Percentiles rank a stretch among this genome's conserved stretches.
Conservation (phyloP, 2,113 vertebrate genomes). For the Suncus etruscus region DNA sequence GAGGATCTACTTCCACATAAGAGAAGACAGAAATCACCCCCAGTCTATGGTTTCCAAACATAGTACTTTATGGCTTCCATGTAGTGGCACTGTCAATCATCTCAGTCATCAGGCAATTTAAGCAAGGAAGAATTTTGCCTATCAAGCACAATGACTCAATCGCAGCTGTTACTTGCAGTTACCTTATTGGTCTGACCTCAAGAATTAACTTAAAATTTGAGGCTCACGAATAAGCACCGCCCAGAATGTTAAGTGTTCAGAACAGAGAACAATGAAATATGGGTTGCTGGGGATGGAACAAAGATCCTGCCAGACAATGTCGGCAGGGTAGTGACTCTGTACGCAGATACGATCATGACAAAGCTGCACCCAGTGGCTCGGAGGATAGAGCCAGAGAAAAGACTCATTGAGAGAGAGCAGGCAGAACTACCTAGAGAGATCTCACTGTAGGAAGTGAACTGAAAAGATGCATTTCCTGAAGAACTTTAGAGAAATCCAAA, state of each 20-base stretch:
- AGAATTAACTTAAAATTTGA: constrained; percentile 37
- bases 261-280: constrained; percentile 16
- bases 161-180: constrained; percentile 5
- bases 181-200: neutral
- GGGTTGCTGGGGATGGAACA: neutral
- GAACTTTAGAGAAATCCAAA: constrained; percentile 36
- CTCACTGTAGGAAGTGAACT: constrained; percentile 52
- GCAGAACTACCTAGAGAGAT: neutral
- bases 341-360: constrained; percentile 11
- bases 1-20: neutral
- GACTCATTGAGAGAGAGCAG: constrained; percentile 52
- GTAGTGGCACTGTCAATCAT: rapidly evolving
- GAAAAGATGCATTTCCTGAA: constrained; percentile 61
- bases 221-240: constrained; percentile 19
- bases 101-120: neutral
- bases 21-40: constrained; percentile 9
- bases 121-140: constrained; percentile 4
- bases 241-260: neutral
- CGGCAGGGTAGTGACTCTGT: constrained; percentile 19
- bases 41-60: neutral
- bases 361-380: neutral
- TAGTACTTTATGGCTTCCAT: neutral
- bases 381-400: constrained; percentile 5
- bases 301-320: constrained; percentile 16
- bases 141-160: neutral